Evolutionary conservation across 2,113 vertebrate genomes (phyloP).

Genomic region (Boleophthalmus pectinirostris): DNA sequence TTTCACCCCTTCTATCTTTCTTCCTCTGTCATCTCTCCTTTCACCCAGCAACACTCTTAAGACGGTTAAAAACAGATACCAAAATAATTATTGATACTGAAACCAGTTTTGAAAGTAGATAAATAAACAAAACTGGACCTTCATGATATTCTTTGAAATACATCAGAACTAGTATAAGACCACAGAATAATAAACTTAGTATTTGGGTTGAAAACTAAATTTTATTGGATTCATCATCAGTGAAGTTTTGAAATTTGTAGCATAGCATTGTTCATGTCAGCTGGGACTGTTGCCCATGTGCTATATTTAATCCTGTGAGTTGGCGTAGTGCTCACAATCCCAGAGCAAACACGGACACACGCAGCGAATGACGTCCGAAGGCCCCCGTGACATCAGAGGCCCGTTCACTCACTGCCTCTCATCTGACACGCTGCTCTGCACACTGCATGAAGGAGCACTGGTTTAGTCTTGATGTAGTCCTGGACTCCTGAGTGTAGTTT

Average conservation of each 20-base stretch:
- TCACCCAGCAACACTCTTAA: background rate
- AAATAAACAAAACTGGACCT: too few species aligned
- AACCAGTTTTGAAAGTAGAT: too few species aligned
- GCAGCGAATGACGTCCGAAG: conserved; percentile 49
- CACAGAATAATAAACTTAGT: too few species aligned
- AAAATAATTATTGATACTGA: too few species aligned
- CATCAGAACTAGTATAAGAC: too few species aligned
- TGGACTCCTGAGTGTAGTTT: background rate
- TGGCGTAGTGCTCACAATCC: conserved; percentile 45
- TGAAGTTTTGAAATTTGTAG: too few species aligned
- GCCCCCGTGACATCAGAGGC: conserved; percentile 51
- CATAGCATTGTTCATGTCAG: conserved; percentile 60
- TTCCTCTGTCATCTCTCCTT: background rate
- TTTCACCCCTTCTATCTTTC: background rate
- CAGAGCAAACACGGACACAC: conserved; percentile 19
- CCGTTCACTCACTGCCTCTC: conserved; percentile 7
- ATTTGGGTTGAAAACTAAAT: too few species aligned
- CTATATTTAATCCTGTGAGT: conserved; percentile 70
- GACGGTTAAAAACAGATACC: too few species aligned
- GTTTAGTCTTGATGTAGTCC: background rate
- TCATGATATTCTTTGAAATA: too few species aligned
- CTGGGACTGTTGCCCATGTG: conserved; percentile 51
- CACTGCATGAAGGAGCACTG: background rate
- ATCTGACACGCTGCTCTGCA: conserved; percentile 2
- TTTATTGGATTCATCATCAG: too few species aligned